Conservation (phyloP, 2,888 invertebrate species). For the Agonopterix arenella region DNA sequence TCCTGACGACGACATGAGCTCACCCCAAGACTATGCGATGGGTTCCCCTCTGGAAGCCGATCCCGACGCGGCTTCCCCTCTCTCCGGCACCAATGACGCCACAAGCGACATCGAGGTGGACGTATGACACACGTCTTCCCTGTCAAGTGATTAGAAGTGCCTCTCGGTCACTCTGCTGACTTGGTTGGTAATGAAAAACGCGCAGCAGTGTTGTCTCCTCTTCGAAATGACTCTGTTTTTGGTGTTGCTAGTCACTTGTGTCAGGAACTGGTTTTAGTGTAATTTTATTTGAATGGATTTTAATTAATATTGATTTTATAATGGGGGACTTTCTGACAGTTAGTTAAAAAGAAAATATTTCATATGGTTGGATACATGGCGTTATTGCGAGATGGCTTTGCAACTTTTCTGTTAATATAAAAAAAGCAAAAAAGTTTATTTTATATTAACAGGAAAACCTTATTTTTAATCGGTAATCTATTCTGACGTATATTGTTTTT, state of each 20-base stretch:
- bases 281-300: too few species aligned
- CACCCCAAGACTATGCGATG: slow-evolving; percentile 47
- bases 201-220: background rate
- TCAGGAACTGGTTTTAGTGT: slow-evolving; percentile 36
- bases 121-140: slow-evolving; percentile 58
- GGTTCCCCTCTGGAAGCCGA: slow-evolving; percentile 30
- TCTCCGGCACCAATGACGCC: slow-evolving; percentile 43
- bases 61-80: slow-evolving; percentile 37
- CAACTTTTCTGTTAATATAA: too few species aligned
- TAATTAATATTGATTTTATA: too few species aligned
- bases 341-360: too few species aligned
- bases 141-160: slow-evolving; percentile 42
- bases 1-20: slow-evolving; percentile 53
- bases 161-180: slow-evolving; percentile 10
- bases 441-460: too few species aligned
- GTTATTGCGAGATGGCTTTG: too few species aligned
- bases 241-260: slow-evolving; percentile 40
- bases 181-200: background rate
- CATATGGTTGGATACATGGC: too few species aligned
- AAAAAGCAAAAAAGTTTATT: too few species aligned
- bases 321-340: too few species aligned
- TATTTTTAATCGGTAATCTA: too few species aligned
- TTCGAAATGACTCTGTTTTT: too few species aligned
- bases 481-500: too few species aligned
- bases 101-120: slow-evolving; percentile 65